Evolutionary conservation across 1,140 invertebrate species (phyloP), one percentile per base, ranked within the genome.

Genomic region (Diorhabda carinulata): DNA sequence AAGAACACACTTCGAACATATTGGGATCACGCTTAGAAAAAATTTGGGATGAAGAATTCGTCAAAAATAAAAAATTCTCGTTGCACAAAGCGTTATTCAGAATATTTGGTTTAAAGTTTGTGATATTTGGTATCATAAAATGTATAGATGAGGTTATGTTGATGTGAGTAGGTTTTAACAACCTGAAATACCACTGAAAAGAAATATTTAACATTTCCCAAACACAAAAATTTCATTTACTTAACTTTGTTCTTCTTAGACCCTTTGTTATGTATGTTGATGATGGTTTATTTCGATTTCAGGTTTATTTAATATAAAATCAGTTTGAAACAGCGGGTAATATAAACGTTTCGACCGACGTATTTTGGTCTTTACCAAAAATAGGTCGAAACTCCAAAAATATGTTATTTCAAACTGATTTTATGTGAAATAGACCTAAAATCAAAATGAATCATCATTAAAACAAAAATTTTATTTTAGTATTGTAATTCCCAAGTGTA

Each of bases 21-120:
- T 76, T 87, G 74, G 88, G 88, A n/a, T 82, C 87, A 73, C 78
- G 81, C 59, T 79, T 90, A 45, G 81, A 85, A 74, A 83, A 79
- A 73, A 81, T 81, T 10, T 87, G 86, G 87, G 77, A 83, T 5
- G 70, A 72, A 43, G 83, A 87, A 75, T 52, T 52, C 47, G 1
- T 69, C 4, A 63, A 67, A 47, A 57, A 56, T 45, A 57, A 72
- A 62, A 73, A 72, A 62, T 79, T 82, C 8, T 81, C 78, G 58
- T 76, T 84, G 52, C 74, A 79, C 47, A 76, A 64, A 64, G 78
- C 71, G 6, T 58, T 77, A 7, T 56, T 25, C 3, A 56, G 64
- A 40, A 71, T 77, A 40, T 77, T 74, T 67, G 72, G 74, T 8
- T 64, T 69, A 45, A 58, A 72, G 43, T 64, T 74, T 57, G n/a